phyloP scores from a whole-genome alignment of 2,797 vertebrate species.

The Silurus aristotelis region DNA sequence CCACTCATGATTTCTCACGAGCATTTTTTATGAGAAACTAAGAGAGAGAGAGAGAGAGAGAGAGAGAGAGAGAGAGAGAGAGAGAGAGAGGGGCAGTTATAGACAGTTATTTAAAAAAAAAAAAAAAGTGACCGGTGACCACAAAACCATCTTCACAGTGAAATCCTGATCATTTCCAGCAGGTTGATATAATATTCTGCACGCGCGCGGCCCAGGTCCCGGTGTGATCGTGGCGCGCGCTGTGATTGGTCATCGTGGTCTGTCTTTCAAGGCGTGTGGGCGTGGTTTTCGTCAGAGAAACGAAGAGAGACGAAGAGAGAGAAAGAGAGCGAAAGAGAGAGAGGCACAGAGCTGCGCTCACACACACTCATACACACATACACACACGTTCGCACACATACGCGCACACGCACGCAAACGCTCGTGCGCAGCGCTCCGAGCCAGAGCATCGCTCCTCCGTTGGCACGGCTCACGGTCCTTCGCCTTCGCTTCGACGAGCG shows the following conservation, averaged over 20 bases:
- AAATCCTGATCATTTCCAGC: no score
- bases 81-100: no score
- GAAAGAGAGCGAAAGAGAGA: no score
- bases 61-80: no score
- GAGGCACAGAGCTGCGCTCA: conserved; percentile 48
- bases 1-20: no score
- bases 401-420: neutral
- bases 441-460: conserved; percentile 51
- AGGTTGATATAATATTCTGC: neutral
- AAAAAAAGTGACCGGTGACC: no score
- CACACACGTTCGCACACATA: neutral
- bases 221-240: neutral
- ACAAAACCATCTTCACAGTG: no score
- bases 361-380: neutral
- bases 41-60: no score
- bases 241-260: conserved; percentile 48
- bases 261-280: conserved; percentile 53
- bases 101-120: no score
- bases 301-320: conserved; percentile 19
- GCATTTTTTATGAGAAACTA: no score
- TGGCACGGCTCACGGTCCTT: conserved; percentile 28
- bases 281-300: conserved; percentile 51
- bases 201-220: conserved; percentile 4
- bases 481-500: conserved; percentile 11
- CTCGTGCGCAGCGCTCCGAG: conserved; percentile 43